Evolutionary conservation across 2,113 vertebrate species (phyloP), one percentile per base, ranked within the genome.

Genomic region (Eleginops maclovinus): DNA sequence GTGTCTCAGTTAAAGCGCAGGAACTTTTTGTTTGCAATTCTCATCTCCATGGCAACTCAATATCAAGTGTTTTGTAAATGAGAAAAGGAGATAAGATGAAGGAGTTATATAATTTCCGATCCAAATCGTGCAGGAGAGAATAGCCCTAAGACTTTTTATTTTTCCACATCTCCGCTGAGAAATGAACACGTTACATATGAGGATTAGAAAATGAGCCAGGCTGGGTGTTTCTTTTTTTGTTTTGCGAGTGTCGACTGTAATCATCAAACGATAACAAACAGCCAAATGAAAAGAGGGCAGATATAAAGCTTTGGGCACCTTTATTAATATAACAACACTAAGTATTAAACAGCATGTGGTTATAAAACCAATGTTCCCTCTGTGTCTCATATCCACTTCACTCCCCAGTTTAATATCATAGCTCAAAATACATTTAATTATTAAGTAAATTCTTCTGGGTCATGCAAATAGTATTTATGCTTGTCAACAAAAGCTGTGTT

Each of bases 41-140:
- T 55, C 0, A 53, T 89, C 68, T 74, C 91, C 87, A 89, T 87
- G 61, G 80, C 58, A 91, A 91, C 89, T 68, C 84, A 86, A 84
- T 66, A 77, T 78, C 11, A 69, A 82, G 74, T 78, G 47, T 78
- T 88, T 81, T 77, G 63, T 81, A 54, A 75, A 65, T 79, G 36
- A 69, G 68, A 60, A 62, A 78, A 72, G 22, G 75, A 81, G 72
- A 81, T 72, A 62, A 87, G 56, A 66, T 86, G 43, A 84, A 76
- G 64, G 85, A 79, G 73, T 90, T 90, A 77, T 24, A 78, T 91
- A 73, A 92, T 81, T 76, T 89, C 71, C 15, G 5, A 22, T 76
- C 70, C 51, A 56, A 69, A 79, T 74, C 26, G n/a, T 79, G 81
- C 78, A 65, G 54, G 53, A 87, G 59, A 46, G 17, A 77, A 60